Base-by-base conservation (phyloP, 2,888 invertebrate species). In the Hoplodrina ambigua region DNA sequence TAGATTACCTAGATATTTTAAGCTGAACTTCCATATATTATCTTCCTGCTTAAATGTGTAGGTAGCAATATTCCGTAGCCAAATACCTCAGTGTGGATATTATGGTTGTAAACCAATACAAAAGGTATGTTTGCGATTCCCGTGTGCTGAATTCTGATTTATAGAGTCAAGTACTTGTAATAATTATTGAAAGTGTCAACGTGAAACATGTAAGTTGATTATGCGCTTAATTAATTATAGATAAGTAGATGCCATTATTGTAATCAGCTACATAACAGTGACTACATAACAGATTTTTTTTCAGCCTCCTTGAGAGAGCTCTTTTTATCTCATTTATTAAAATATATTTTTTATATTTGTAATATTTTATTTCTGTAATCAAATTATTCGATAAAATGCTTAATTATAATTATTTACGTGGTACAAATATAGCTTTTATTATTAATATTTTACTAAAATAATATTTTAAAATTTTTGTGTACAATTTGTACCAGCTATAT, bases 1-100 rank as follows among this genome's bases (percentile, higher is more conserved):
- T 92, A 92, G 91, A 86, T 83, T 80, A 85, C 82, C 81, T 89
- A 88, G 86, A 87, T 84, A 80, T 85, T 75, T 88, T 86, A 88
- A 88, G 88, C 87, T 85, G 78, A 85, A 83, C 86, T 88, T 87
- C 85, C 83, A 75, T 67, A 59, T 17, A 46, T 73, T 73, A 85
- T 85, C 85, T 86, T 87, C 85, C 86, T 73, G 82, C 77, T 81
- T 81, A 66, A 79, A 69, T 70, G 53, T 56, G 66, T 79, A 84
- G 66, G 65, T 80, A 85, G 65, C 69, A 67, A 41, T 83, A 80
- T 67, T 81, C 70, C 50, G 68, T 83, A 83, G 85, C 70, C 69
- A 73, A 76, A 72, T 85, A 83, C 79, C 76, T 85, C 81, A 75
- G 50, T 50, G 70, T 76, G 70, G 30, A 62, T 52, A 49, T 52